Evolutionary conservation across 2,797 vertebrate genomes (phyloP).

Genomic region (Micrastur ruficollis): DNA sequence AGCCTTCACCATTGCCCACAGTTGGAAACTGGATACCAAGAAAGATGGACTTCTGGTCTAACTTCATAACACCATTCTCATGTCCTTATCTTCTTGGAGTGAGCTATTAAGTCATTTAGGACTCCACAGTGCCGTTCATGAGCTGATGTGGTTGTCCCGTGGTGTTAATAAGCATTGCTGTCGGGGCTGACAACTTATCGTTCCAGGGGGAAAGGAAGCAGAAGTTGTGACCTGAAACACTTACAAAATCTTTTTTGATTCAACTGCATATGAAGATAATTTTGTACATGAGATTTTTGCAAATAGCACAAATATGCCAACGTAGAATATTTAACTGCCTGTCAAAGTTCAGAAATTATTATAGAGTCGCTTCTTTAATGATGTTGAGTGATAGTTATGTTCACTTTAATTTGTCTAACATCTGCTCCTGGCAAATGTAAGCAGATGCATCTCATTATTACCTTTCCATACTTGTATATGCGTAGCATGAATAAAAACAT

Average conservation of each 20-base stretch:
- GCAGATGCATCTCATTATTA: constrained; percentile 72
- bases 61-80: not conserved
- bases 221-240: not conserved
- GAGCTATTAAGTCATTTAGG: not conserved
- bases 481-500: not conserved
- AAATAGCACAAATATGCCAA: constrained; percentile 1
- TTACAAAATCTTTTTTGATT: not conserved
- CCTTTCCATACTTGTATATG: constrained; percentile 39
- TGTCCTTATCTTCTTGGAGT: not conserved
- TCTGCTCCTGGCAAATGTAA: constrained; percentile 66
- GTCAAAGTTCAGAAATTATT: constrained; percentile 8
- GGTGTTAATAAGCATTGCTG: not conserved
- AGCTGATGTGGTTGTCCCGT: not conserved
- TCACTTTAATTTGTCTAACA: constrained; percentile 71
- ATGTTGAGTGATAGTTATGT: constrained; percentile 34
- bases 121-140: not conserved
- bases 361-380: constrained; percentile 25
- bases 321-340: not conserved
- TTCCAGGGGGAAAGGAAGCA: not conserved
- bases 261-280: not conserved
- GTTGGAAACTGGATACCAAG: not conserved
- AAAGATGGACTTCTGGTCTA: not conserved
- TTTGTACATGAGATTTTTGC: not conserved
- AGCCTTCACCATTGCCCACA: not conserved
- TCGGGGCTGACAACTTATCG: not conserved